Percentiles rank a stretch among this genome's conserved stretches.
phyloP scores from a whole-genome alignment of 2,888 invertebrate species.

The Sthenelais limicola region DNA sequence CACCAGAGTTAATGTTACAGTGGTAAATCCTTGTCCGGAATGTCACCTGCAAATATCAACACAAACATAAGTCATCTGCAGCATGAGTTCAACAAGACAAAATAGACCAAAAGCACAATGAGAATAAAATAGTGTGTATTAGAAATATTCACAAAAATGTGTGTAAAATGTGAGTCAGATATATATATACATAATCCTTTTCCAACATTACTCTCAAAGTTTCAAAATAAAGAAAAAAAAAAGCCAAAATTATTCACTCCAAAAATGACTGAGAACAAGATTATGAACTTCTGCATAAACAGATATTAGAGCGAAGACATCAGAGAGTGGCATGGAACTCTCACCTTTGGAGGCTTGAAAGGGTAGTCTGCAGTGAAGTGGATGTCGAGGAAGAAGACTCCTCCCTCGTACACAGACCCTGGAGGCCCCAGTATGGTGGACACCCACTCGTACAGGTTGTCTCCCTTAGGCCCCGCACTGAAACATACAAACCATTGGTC shows the following conservation, averaged over 20 bases:
- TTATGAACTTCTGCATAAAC: too few species aligned
- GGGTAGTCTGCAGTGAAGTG: conserved; percentile 98
- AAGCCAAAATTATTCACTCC: too few species aligned
- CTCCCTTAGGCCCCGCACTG: conserved; percentile 97
- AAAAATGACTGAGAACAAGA: too few species aligned
- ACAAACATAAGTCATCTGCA: conserved; percentile 1
- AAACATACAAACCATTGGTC: conserved; percentile 49
- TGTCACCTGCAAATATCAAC: conserved; percentile 73
- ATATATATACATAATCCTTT: background rate
- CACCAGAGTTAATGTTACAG: conserved; percentile 99
- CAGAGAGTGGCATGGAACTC: too few species aligned
- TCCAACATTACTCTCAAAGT: too few species aligned
- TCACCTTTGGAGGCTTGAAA: conserved; percentile 96
- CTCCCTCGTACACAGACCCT: conserved; percentile 97
- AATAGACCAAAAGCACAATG: too few species aligned
- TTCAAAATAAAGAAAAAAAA: too few species aligned
- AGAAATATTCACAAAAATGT: background rate
- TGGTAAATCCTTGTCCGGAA: conserved; percentile 98
- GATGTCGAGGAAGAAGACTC: conserved; percentile 97
- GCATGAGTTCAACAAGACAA: background rate
- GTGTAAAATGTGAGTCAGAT: background rate
- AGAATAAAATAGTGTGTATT: background rate
- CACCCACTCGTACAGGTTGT: conserved; percentile 86
- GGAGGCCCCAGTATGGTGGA: conserved; percentile 89
- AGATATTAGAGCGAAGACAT: too few species aligned